Conservation (phyloP, 1,140 invertebrate species). For the Cotesia glomerata region DNA sequence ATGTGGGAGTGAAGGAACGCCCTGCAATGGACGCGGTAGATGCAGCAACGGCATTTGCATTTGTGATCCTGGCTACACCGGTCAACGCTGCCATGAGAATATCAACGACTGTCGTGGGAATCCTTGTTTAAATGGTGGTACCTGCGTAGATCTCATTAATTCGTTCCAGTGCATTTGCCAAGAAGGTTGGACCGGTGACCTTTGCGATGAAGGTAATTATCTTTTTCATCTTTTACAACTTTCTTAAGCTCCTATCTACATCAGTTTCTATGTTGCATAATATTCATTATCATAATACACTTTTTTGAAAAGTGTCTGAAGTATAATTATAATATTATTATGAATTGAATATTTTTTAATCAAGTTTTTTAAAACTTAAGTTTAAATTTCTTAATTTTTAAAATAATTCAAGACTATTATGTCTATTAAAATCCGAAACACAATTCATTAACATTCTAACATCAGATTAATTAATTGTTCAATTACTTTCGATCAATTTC, state of each 20-base stretch:
- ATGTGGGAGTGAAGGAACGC: slow-evolving; percentile 60
- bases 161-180: slow-evolving; percentile 80
- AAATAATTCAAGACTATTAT: no score
- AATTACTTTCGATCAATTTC: not conserved
- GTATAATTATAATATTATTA: no score
- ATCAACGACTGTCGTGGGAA: slow-evolving; percentile 76
- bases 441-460: no score
- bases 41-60: slow-evolving; percentile 76
- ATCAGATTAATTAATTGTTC: no score
- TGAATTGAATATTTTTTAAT: no score
- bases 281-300: not conserved
- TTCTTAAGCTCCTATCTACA: not conserved
- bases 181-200: slow-evolving; percentile 71
- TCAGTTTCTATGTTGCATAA: not conserved
- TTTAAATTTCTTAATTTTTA: no score
- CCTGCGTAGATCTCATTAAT: slow-evolving; percentile 77
- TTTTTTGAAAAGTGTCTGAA: no score
- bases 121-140: slow-evolving; percentile 77
- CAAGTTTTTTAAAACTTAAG: no score
- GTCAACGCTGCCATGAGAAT: slow-evolving; percentile 77
- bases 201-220: slow-evolving; percentile 69
- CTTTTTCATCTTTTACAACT: not conserved
- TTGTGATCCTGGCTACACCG: slow-evolving; percentile 79
- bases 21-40: slow-evolving; percentile 81
- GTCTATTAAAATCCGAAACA: no score